phyloP scores from a whole-genome alignment of 2,888 invertebrate genomes.

The Drosophila pullipes region DNA sequence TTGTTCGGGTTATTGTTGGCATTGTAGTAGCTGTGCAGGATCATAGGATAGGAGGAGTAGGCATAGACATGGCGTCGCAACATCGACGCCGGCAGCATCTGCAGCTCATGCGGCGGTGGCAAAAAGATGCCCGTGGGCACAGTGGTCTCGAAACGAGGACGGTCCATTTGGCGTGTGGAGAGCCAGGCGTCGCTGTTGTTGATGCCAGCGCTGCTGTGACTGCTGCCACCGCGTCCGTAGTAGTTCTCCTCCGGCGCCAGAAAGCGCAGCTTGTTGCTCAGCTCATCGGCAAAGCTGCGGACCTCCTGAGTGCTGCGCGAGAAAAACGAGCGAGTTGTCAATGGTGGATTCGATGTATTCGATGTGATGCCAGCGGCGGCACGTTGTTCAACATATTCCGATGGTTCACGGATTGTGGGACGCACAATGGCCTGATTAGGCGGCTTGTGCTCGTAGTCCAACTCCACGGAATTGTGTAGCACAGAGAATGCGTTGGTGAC shows the following conservation, averaged over 20 bases:
- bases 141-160: slow-evolving; percentile 91
- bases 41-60: slow-evolving; percentile 88
- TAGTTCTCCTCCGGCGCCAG: slow-evolving; percentile 87
- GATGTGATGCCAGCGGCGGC: slow-evolving; percentile 46
- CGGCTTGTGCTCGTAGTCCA: slow-evolving; percentile 84
- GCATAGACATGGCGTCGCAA: slow-evolving; percentile 87
- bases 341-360: slow-evolving; percentile 25
- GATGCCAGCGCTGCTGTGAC: slow-evolving; percentile 35
- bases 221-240: slow-evolving; percentile 83
- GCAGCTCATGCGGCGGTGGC: slow-evolving; percentile 89
- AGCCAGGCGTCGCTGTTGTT: slow-evolving; percentile 47
- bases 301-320: slow-evolving; percentile 74
- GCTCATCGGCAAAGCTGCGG: slow-evolving; percentile 88
- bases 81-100: slow-evolving; percentile 77
- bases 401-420: slow-evolving; percentile 85
- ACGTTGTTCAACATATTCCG: slow-evolving; percentile 45
- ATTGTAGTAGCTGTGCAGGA: slow-evolving; percentile 72
- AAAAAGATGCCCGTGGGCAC: slow-evolving; percentile 92
- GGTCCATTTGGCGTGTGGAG: slow-evolving; percentile 76
- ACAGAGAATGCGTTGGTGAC: slow-evolving; percentile 75
- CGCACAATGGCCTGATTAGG: slow-evolving; percentile 87
- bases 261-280: slow-evolving; percentile 90
- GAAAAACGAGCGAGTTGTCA: slow-evolving; percentile 85
- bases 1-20: slow-evolving; percentile 46
- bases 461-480: slow-evolving; percentile 65